phyloP scores from a whole-genome alignment of 2,888 invertebrate genomes.

The Ectobius pallidus region DNA sequence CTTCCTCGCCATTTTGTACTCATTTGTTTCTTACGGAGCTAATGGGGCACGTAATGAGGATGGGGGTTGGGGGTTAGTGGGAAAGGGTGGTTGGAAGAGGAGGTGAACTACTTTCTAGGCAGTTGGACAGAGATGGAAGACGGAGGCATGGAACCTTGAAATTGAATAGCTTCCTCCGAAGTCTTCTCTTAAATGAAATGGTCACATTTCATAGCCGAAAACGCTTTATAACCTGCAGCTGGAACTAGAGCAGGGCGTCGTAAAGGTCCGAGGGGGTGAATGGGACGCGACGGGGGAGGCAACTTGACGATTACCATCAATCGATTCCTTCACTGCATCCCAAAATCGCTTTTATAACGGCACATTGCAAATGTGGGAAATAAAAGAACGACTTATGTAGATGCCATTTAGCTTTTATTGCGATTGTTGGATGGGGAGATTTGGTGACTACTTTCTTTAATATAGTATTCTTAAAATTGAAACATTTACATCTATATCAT shows the following conservation, averaged over 20 bases:
- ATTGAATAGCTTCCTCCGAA: constrained; percentile 46
- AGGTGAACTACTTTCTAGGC: constrained; percentile 18
- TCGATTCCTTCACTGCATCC: constrained; percentile 23
- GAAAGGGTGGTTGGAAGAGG: constrained; percentile 46
- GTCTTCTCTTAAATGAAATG: constrained; percentile 45
- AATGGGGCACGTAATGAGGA: constrained; percentile 58
- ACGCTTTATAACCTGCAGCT: constrained; percentile 44
- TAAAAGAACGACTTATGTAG: not conserved
- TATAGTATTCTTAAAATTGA: too few species aligned
- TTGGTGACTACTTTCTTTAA: too few species aligned
- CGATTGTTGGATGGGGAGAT: too few species aligned
- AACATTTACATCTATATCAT: too few species aligned
- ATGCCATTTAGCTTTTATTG: too few species aligned
- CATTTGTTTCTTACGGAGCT: constrained; percentile 57
- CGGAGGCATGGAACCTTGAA: constrained; percentile 45
- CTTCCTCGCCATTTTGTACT: constrained; percentile 50
- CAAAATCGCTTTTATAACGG: constrained; percentile 15
- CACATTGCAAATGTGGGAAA: not conserved
- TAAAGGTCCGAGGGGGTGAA: constrained; percentile 14
- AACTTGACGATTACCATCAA: constrained; percentile 36
- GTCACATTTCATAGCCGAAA: constrained; percentile 46
- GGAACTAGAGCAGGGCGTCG: constrained; percentile 6
- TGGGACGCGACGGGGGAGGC: constrained; percentile 20
- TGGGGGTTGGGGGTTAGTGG: constrained; percentile 21
- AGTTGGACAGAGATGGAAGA: constrained; percentile 32